Percentiles rank a stretch among this genome's conserved stretches.
Conservation (phyloP, 2,888 invertebrate species). For the Acleris cristana region DNA sequence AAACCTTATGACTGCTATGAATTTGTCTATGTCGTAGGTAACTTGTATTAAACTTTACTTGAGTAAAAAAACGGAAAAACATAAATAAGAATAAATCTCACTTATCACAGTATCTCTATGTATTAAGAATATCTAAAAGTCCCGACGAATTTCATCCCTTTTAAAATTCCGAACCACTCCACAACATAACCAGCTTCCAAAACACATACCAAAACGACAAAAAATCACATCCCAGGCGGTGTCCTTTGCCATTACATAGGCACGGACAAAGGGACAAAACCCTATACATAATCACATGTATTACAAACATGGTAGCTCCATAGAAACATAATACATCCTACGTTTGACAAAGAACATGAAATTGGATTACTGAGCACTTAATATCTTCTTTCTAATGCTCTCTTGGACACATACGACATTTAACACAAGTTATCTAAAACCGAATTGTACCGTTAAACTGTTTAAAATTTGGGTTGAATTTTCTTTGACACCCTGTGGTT, state of each 20-base stretch:
- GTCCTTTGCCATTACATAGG: conserved; percentile 54
- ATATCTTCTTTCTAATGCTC: conserved; percentile 75
- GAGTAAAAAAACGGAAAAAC: no score
- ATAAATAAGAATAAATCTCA: no score
- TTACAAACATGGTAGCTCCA: conserved; percentile 72
- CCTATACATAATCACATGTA: conserved; percentile 71
- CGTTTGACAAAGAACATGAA: conserved; percentile 78
- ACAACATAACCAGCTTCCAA: not conserved
- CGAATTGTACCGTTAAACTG: conserved; percentile 30
- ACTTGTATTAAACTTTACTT: no score
- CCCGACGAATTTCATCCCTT: not conserved
- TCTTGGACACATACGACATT: conserved; percentile 54
- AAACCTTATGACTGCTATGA: no score
- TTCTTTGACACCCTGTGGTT: conserved; percentile 29
- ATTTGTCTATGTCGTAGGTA: no score
- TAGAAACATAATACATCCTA: conserved; percentile 82
- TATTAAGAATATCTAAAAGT: no score
- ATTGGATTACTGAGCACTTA: conserved; percentile 81
- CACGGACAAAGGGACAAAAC: conserved; percentile 67
- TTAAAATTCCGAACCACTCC: not conserved
- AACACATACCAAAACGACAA: conserved; percentile 25
- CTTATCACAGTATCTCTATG: no score
- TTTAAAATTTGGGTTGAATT: conserved; percentile 14
- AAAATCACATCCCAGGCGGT: conserved; percentile 45
- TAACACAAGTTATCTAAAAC: conserved; percentile 22